Conservation (phyloP, 2,888 invertebrate species). For the Erynnis tages region DNA sequence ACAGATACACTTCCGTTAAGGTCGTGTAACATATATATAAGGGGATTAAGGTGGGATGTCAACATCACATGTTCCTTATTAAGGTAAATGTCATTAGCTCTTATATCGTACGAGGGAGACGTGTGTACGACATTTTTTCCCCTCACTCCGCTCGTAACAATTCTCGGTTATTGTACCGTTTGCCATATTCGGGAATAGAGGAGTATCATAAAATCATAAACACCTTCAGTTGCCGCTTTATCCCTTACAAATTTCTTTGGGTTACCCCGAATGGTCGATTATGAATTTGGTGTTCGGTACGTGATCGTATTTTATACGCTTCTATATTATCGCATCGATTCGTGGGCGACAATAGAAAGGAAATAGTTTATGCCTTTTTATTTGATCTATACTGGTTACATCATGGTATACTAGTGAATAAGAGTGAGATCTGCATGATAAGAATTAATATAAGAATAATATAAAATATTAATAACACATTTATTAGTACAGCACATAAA, state of each 20-base stretch:
- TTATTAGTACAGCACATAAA: no score
- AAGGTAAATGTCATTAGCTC: slow-evolving; percentile 59
- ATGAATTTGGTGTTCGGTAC: slow-evolving; percentile 59
- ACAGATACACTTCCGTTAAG: background rate
- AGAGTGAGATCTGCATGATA: no score
- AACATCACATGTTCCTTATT: slow-evolving; percentile 43
- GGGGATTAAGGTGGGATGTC: slow-evolving; percentile 17
- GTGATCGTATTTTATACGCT: slow-evolving; percentile 47
- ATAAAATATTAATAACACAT: no score
- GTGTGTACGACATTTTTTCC: slow-evolving; percentile 57
- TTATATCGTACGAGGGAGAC: slow-evolving; percentile 45
- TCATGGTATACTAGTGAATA: no score
- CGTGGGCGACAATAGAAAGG: slow-evolving; percentile 15
- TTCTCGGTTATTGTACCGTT: slow-evolving; percentile 71
- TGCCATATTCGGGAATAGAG: slow-evolving; percentile 61
- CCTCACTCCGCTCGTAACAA: slow-evolving; percentile 55
- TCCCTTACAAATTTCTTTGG: slow-evolving; percentile 56
- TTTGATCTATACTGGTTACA: no score
- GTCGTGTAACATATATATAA: slow-evolving; percentile 1
- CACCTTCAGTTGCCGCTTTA: slow-evolving; percentile 58
- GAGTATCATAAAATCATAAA: slow-evolving; percentile 70
- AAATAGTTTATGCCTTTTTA: background rate
- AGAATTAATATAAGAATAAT: no score
- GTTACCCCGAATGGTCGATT: slow-evolving; percentile 52
- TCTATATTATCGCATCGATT: slow-evolving; percentile 38